phyloP scores from a whole-genome alignment of 1,140 invertebrate genomes.

The Sitophilus oryzae region DNA sequence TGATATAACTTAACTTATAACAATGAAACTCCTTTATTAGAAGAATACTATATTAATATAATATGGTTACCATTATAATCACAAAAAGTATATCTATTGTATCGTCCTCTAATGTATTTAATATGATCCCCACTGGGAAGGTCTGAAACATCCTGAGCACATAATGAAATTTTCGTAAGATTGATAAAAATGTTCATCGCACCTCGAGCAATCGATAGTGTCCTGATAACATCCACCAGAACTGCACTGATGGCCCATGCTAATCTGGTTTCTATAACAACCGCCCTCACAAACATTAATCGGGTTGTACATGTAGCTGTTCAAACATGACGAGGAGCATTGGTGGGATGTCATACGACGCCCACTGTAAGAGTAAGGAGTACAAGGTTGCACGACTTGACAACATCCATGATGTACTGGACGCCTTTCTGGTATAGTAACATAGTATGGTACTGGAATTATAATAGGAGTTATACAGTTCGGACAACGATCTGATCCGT shows the following conservation, averaged over 20 bases:
- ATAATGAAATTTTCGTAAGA: neutral
- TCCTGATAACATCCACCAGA: neutral
- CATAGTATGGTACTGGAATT: neutral
- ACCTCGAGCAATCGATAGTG: neutral
- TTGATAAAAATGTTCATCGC: neutral
- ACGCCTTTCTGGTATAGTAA: neutral
- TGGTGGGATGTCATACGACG: neutral
- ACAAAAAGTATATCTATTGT: no score
- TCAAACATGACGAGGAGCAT: neutral
- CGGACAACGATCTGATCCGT: neutral
- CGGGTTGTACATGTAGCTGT: neutral
- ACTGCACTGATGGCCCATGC: neutral
- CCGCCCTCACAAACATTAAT: constrained; percentile 1
- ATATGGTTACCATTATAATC: no score
- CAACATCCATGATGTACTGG: neutral
- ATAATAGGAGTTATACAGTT: neutral
- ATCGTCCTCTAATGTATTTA: no score
- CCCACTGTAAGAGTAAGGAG: neutral
- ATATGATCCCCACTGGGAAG: neutral
- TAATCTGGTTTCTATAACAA: neutral
- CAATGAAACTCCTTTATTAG: no score
- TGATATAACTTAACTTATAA: no score
- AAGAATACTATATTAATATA: no score
- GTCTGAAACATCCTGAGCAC: neutral
- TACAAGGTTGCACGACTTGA: neutral